Evolutionary conservation across 2,888 invertebrate species (phyloP), one percentile per base, ranked within the genome.

Genomic region (Ochropleura plecta): DNA sequence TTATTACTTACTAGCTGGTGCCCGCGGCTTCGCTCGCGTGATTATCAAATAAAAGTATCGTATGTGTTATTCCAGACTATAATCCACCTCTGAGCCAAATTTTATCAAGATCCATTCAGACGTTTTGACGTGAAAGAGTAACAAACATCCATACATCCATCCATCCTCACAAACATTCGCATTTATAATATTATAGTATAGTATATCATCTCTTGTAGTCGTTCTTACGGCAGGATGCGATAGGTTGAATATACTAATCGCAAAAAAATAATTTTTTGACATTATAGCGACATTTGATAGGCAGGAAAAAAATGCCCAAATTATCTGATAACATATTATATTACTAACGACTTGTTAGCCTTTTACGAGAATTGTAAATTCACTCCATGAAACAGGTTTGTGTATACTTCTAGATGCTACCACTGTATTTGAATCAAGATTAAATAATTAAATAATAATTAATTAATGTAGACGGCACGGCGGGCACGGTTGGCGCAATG

Each of bases 371-470:
- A 14, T 48, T 48, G 40, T 6, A 40, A 55, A 55, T n/a, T 18
- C 12, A 14, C 3, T 12, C 55, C 5, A 3, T 30, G 12, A 30
- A 78, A 51, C 75, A 10, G 18, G 70, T 69, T 70, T 40, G 40
- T 16, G 30, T 40, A 4, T 30, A 7, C 14, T 30, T 57, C 57
- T 57, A 57, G 40, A 59, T 16, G 16, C 59, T 10, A 6, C 5
- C 7, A 16, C 16, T 16, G 5, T 59, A 40, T 59, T 44, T 18
- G 44, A 16, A 66, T 67, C 4, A 30, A 30, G 20, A 18, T 9
- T 42, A 20, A 9, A 51, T 51, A 10, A 68, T 69, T 70, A 18
- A 20, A 30, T 30, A 30, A 30, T 30, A 30, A 30, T 30, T 30
- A 30, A 30, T 30, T 30, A 30, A 30, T 30, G 1, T 30, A 30